phyloP scores from a whole-genome alignment of 37 sponge, comb jelly and placozoan species.

The Agelas oroides region DNA sequence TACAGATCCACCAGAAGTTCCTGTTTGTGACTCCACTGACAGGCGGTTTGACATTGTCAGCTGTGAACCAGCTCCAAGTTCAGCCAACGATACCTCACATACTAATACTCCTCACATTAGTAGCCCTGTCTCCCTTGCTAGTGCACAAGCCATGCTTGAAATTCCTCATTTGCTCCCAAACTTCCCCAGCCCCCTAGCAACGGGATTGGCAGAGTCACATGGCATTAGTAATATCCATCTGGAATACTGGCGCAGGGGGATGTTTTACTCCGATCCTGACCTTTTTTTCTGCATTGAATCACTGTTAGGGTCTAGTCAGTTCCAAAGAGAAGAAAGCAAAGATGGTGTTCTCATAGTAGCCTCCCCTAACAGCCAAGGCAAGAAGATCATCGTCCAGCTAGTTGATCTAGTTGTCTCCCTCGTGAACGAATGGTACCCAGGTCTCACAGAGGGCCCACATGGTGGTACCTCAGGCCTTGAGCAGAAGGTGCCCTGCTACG shows the following conservation, averaged over 20 bases:
- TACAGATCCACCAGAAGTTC: not conserved
- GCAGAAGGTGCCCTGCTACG: conserved; percentile 72
- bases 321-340: conserved; percentile 23
- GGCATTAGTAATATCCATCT: conserved; percentile 4
- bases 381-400: conserved; percentile 72
- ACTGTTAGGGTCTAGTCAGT: conserved; percentile 16
- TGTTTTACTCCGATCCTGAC: conserved; percentile 57
- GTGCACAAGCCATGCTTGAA: no score
- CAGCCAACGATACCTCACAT: no score
- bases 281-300: conserved; percentile 70
- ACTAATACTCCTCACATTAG: no score
- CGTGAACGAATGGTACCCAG: conserved; percentile 87
- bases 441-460: conserved; percentile 35
- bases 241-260: conserved; percentile 74
- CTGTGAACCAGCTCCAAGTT: not conserved
- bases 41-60: not conserved
- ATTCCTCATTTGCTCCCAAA: no score
- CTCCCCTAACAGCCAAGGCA: conserved; percentile 57
- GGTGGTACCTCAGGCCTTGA: conserved; percentile 22
- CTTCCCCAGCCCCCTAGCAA: no score
- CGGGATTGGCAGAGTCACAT: no score
- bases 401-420: conserved; percentile 76
- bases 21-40: not conserved
- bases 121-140: no score
- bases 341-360: conserved; percentile 72